Evolutionary conservation across 2,888 invertebrate genomes (phyloP), one percentile per base, ranked within the genome.

Genomic region (Dryadula phaetusa): DNA sequence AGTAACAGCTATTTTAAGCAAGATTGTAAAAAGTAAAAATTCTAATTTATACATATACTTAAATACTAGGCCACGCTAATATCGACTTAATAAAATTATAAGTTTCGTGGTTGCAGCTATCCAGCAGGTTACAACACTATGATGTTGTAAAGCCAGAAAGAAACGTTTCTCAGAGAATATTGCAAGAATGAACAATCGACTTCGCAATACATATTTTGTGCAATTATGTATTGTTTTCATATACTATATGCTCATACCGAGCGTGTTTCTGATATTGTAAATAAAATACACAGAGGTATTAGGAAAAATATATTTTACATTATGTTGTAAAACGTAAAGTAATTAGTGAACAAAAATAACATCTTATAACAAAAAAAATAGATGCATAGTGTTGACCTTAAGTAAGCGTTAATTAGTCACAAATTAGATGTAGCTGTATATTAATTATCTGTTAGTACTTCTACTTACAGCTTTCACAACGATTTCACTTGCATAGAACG

Each of bases 111-210:
- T 60, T 58, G 34, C 49, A 34, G 61, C 42, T 49, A 42, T 49
- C 37, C 68, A 52, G 42, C 44, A 37, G 18, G 67, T 74, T 72
- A 66, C 72, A 69, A 70, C 63, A 72, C 54, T 10, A 20, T 46
- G 58, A 37, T 42, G 65, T 76, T 77, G 71, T 76, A 75, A 75
- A 75, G 72, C 70, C 47, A 40, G 65, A 65, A 70, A 71, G 72
- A 74, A 73, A 67, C 69, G 70, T 69, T 72, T 74, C 75, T 73
- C 74, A 75, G 69, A 67, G 64, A 69, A 71, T 74, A 75, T 74
- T 74, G 76, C 74, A 73, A 77, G 70, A 76, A 70, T 70, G 64
- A 62, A 70, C 72, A 64, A 72, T 73, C 66, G 66, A 67, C 70
- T 69, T 46, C 61, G 66, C 63, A 66, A 58, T 32, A 54, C 58